Conservation (phyloP, 1,140 invertebrate genomes). For the Dendrolimus kikuchii region DNA sequence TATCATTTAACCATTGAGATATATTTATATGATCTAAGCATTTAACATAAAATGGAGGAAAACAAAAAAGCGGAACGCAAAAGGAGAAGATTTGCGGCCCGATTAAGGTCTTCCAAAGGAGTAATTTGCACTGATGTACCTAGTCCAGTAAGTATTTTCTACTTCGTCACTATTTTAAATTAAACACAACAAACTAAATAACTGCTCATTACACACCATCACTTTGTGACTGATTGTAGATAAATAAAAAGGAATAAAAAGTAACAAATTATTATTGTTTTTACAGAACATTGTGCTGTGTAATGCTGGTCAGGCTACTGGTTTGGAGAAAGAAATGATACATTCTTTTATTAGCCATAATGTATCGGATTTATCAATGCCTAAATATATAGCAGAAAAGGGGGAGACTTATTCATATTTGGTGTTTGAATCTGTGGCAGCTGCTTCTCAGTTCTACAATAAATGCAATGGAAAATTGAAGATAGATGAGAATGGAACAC, state of each 20-base stretch:
- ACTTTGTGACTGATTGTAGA: no score
- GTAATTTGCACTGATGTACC: slow-evolving; percentile 19
- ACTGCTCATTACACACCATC: no score
- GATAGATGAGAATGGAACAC: slow-evolving; percentile 21
- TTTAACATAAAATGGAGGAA: slow-evolving; percentile 30
- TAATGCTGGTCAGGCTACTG: slow-evolving; percentile 59
- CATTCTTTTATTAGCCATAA: slow-evolving; percentile 21
- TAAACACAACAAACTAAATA: slow-evolving; percentile 1
- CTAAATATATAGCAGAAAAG: slow-evolving; percentile 50
- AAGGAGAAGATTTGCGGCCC: slow-evolving; percentile 44
- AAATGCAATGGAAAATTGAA: slow-evolving; percentile 39
- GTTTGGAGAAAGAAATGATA: slow-evolving; percentile 38
- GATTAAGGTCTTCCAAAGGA: slow-evolving; percentile 41
- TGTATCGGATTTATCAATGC: slow-evolving; percentile 17
- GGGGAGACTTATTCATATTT: slow-evolving; percentile 51
- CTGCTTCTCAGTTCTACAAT: slow-evolving; percentile 36
- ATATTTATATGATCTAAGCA: background rate
- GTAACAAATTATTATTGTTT: slow-evolving; percentile 4
- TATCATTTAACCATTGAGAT: no score
- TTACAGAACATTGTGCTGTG: slow-evolving; percentile 57
- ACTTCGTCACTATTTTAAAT: background rate
- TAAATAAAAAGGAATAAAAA: no score
- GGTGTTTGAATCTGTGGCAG: slow-evolving; percentile 30
- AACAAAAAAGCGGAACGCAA: slow-evolving; percentile 41
- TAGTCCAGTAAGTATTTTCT: slow-evolving; percentile 10